Percentiles rank a stretch among this genome's conserved stretches.
phyloP scores from a whole-genome alignment of 2,113 vertebrate species.

The Micronycteris hirsuta region DNA sequence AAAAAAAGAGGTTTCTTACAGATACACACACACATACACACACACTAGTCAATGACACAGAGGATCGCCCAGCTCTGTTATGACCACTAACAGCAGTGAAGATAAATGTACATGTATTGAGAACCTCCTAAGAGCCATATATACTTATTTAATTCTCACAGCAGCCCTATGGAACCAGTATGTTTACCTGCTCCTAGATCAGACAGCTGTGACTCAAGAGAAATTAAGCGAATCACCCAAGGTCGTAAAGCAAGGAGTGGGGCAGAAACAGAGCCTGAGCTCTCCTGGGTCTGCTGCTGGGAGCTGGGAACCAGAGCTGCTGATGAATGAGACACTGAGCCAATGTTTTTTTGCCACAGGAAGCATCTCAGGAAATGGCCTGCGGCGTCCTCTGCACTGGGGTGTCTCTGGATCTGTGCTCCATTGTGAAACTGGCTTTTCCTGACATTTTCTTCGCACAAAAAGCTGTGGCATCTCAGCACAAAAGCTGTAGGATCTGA shows the following conservation, averaged over 20 bases:
- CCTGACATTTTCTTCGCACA: neutral
- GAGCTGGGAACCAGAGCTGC: neutral
- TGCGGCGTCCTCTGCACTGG: rapidly evolving
- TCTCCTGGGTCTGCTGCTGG: neutral
- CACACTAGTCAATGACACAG: neutral
- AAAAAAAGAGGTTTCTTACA: neutral
- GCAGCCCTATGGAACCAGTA: neutral
- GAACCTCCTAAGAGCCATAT: neutral
- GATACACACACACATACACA: neutral
- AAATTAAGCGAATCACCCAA: neutral
- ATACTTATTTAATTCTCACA: neutral
- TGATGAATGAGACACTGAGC: neutral
- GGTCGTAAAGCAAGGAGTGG: neutral
- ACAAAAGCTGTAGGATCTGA: neutral
- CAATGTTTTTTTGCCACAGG: neutral
- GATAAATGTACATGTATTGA: neutral
- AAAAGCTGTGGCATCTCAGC: neutral
- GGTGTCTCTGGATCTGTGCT: neutral
- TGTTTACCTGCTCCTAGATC: neutral
- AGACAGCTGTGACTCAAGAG: neutral
- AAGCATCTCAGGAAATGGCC: neutral
- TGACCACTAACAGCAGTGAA: neutral
- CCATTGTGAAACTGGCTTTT: neutral
- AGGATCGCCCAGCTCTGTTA: neutral
- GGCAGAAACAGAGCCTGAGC: neutral